Conservation (phyloP, 2,797 vertebrate species). For the Bradypodion pumilum region DNA sequence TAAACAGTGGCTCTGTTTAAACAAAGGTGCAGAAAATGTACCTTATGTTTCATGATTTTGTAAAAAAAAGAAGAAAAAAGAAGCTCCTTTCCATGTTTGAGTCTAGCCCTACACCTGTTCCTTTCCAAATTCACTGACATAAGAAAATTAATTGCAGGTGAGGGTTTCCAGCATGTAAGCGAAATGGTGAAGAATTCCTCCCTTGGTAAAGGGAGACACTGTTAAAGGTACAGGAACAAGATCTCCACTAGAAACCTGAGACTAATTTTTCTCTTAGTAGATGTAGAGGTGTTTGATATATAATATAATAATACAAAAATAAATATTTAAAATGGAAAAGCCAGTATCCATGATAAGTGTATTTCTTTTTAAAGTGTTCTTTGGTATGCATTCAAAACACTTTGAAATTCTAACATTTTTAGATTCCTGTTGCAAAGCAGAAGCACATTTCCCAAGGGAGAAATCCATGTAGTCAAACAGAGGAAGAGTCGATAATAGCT, state of each 20-base stretch:
- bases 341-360: background rate
- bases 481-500: constrained; percentile 41
- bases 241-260: background rate
- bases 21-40: background rate
- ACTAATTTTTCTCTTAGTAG: background rate
- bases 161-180: background rate
- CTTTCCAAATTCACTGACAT: background rate
- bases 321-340: background rate
- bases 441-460: constrained; percentile 56
- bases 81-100: background rate
- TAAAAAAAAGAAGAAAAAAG: background rate
- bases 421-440: constrained; percentile 63
- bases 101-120: too few species aligned
- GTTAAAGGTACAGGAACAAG: background rate
- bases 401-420: constrained; percentile 64
- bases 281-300: background rate
- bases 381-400: constrained; percentile 51
- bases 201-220: background rate
- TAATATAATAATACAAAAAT: background rate
- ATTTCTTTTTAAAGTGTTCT: constrained; percentile 52
- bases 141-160: background rate
- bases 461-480: constrained; percentile 34
- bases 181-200: background rate
- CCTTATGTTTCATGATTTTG: background rate
- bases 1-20: background rate